Evolutionary conservation across 2,888 invertebrate species (phyloP), one percentile per base, ranked within the genome.

Genomic region (Acanthococcus lagerstroemiae): DNA sequence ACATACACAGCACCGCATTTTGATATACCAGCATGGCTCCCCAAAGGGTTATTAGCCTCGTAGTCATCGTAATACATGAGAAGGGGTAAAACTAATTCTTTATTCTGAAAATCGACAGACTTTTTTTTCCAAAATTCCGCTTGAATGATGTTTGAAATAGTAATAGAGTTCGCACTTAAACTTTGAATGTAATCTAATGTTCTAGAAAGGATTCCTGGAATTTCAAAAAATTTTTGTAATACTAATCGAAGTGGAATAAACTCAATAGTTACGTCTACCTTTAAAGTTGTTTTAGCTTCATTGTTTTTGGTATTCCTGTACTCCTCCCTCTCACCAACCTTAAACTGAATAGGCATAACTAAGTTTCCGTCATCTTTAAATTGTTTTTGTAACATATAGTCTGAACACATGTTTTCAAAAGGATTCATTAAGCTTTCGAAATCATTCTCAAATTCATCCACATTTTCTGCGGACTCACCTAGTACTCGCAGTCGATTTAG

Each of bases 41-140:
- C 69, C 26, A 70, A 46, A 21, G 67, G 61, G 65, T 69, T 67
- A 26, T 68, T 67, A 22, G 67, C 55, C 52, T 69, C 70, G 56
- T 55, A 70, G 3, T 37, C 37, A 3, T 37, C 37, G 3, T 37
- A 37, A 3, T 2, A 37, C 3, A 37, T 1, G 3, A 37, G n/a
- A 37, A 37, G 37, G 12, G 37, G 37, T 1, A 37, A 3, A 2
- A 37, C 37, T 2, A 37, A 3, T 37, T 37, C n/a, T 15, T 37
- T 37, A 3, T 30, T 37, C 1, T 30, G 12, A 37, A 2, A 1
- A 37, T 37, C 37, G 1, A 15, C 2, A 9, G 37, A 37, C 37
- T 2, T 37, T 37, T 37, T n/a, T 37, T 3, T 37, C 37, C 37
- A 37, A 2, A 1, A 37, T 1, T 37, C 37, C 2, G 12, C 37